A percentile compares a stretch with the other conserved stretches of the same genome.
Evolutionary conservation across 2,113 vertebrate species (phyloP).

Genomic region (Carlito syrichta): DNA sequence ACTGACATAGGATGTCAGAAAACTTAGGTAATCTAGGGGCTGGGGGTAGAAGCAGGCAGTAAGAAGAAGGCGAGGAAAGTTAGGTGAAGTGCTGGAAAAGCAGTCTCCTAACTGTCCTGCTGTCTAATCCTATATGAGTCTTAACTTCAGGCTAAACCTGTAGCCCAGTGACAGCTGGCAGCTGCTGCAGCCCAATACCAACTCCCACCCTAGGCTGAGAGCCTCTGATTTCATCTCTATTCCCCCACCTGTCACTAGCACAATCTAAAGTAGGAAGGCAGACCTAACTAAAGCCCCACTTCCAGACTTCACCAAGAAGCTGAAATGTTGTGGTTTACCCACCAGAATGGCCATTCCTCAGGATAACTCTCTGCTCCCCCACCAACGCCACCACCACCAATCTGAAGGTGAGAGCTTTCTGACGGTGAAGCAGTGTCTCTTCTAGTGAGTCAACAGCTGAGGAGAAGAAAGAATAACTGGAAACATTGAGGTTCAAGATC

Average conservation of each 20-base stretch:
- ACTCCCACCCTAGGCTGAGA: neutral
- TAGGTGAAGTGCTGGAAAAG: neutral
- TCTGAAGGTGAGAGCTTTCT: neutral
- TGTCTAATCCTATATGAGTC: neutral
- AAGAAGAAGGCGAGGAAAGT: neutral
- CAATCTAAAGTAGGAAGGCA: neutral
- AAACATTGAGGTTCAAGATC: neutral
- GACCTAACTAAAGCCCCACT: neutral
- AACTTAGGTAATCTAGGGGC: neutral
- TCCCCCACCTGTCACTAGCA: neutral
- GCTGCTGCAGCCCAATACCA: neutral
- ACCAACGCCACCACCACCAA: neutral
- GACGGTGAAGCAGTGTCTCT: neutral
- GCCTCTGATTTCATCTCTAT: neutral
- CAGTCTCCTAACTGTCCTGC: neutral
- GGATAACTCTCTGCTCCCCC: neutral
- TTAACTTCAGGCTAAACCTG: neutral
- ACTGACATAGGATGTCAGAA: neutral
- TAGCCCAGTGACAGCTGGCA: neutral
- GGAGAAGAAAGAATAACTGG: neutral
- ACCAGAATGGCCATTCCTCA: neutral
- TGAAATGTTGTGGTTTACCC: neutral
- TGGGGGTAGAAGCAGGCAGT: neutral
- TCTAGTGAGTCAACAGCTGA: neutral
- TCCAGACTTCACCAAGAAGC: neutral